phyloP scores from a whole-genome alignment of 1,140 invertebrate genomes.

The Lethrus apterus region DNA sequence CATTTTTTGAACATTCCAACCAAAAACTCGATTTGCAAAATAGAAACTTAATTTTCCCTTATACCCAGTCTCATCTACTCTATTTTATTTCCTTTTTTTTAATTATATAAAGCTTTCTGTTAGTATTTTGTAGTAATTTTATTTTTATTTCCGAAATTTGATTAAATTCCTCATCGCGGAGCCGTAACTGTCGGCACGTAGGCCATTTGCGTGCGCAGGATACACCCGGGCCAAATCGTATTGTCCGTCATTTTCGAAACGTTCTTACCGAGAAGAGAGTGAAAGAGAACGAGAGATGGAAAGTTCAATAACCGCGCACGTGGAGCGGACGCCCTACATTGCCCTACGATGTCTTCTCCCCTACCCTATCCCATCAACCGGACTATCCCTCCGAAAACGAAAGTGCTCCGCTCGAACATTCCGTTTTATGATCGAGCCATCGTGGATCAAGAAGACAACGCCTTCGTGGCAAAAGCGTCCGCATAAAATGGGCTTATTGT shows the following conservation, averaged over 20 bases:
- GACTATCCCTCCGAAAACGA: slow-evolving; percentile 22
- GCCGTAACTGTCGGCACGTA: neutral
- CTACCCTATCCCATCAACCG: no score
- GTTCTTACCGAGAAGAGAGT: slow-evolving; percentile 9
- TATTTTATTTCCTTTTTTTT: no score
- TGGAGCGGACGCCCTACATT: slow-evolving; percentile 20
- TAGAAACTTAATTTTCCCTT: no score
- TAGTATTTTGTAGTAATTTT: neutral
- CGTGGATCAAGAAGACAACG: no score
- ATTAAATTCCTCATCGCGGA: neutral
- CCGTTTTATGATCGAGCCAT: no score
- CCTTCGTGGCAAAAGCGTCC: no score
- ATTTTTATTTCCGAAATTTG: neutral
- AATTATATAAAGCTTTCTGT: no score
- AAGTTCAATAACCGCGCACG: slow-evolving; percentile 19
- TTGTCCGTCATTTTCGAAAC: slow-evolving; percentile 8
- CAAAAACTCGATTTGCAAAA: no score
- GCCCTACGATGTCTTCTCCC: slow-evolving; percentile 14
- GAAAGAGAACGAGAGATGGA: slow-evolving; percentile 1
- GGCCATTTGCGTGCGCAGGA: slow-evolving; percentile 5
- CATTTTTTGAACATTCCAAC: no score
- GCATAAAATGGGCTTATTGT: no score
- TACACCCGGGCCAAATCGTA: slow-evolving; percentile 7
- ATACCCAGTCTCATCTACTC: no score
- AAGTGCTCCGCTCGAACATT: slow-evolving; percentile 17